Evolutionary conservation across 2,113 vertebrate species (phyloP), one percentile per base, ranked within the genome.

Genomic region (Nicator chloris): DNA sequence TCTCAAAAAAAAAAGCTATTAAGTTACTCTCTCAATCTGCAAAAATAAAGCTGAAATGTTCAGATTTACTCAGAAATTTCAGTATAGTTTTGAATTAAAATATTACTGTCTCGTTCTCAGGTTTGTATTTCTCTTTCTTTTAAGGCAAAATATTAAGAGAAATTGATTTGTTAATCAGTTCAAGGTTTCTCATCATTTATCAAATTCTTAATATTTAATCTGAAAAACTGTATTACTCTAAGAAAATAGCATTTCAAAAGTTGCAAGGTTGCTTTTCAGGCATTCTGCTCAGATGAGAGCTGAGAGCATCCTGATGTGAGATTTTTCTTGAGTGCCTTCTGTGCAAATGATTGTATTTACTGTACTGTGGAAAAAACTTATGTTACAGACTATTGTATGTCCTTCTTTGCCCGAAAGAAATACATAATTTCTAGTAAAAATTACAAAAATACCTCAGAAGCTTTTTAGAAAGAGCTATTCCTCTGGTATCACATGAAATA

Each of bases 311-410:
- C n/a, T 30, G 17, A 83, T 81, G 28, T 64, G 33, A 90, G 51
- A 39, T 81, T 90, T 86, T 93, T 96, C 57, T 69, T 86, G 44
- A 87, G 23, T 60, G 53, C 26, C 68, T 93, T 94, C 65, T 90
- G 31, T 88, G 37, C 47, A 27, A 56, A 80, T 86, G 33, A 78
- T 92, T 94, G 15, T 86, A 72, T 94, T 88, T 93, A 82, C 50
- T 72, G 15, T 60, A 73, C 15, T 73, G 26, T 37, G n/a, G 80
- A 51, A 96, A 92, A 87, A 83, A 85, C 20, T 26, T 68, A 37
- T 80, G 27, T 89, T 95, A 28, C 61, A 81, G 42, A 42, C 42
- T 70, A 65, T 69, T 88, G 19, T 69, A 61, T 86, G 40, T 68
- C 51, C 90, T 44, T 59, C n/a, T 91, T 84, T 93, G 72, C 57